Conservation (phyloP, 2,113 vertebrate species). For the Otocyon megalotis region DNA sequence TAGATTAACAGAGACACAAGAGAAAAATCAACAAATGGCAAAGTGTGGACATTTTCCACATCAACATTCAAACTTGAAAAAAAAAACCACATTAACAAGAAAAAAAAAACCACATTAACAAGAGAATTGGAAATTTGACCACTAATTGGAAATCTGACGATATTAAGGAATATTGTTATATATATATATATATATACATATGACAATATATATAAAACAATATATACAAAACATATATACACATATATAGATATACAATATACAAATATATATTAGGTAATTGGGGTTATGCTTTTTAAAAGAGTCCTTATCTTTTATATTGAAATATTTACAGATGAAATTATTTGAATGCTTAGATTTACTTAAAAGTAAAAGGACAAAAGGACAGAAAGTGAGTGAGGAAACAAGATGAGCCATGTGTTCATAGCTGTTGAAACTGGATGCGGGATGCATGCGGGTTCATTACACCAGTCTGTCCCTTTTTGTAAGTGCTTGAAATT, state of each 20-base stretch:
- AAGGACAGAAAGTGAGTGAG: neutral
- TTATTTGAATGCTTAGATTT: neutral
- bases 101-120: neutral
- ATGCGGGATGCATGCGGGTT: neutral
- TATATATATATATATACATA: neutral
- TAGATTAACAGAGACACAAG: neutral
- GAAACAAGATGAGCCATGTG: neutral
- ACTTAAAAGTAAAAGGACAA: neutral
- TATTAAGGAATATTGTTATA: neutral
- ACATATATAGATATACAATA: neutral
- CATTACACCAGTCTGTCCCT: neutral
- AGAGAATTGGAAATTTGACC: neutral
- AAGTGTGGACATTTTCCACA: neutral
- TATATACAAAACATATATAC: neutral
- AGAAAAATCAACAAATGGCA: neutral
- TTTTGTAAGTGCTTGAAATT: slow-evolving; percentile 14
- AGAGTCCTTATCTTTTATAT: neutral
- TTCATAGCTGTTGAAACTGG: neutral
- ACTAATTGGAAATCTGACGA: neutral
- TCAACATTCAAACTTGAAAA: neutral
- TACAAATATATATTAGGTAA: neutral
- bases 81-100: neutral
- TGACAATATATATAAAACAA: neutral
- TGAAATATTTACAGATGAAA: slow-evolving; percentile 26
- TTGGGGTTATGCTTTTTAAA: neutral